These are phyloP conservation scores for Antennarius striatus DNA, from an alignment of 2,113 vertebrate genomes.

Conservation along the genomic window DNA sequence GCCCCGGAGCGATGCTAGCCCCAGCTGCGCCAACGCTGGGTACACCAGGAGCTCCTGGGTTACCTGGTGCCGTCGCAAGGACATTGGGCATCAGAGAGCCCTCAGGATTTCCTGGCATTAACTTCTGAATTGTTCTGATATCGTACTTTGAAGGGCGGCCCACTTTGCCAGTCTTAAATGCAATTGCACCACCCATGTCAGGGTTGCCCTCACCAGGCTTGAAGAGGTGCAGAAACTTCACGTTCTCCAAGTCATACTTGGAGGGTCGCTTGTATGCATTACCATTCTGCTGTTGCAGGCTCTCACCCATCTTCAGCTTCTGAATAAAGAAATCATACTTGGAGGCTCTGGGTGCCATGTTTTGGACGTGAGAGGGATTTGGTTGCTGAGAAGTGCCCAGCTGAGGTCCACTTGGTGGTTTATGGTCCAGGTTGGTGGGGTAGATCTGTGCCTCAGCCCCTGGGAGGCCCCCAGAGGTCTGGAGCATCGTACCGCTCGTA, in stretches of 20 bases:
- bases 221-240: conserved; percentile 97
- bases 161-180: conserved; percentile 98
- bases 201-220: conserved; percentile 96
- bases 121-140: conserved; percentile 93
- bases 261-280: conserved; percentile 96
- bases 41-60: conserved; percentile 75
- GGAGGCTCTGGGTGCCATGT: conserved; percentile 88
- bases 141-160: conserved; percentile 99
- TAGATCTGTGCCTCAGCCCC: conserved; percentile 81
- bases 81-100: conserved; percentile 84
- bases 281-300: conserved; percentile 91
- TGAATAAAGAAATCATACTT: conserved; percentile 99
- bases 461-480: conserved; percentile 78
- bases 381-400: conserved; percentile 80
- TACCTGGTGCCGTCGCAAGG: conserved; percentile 82
- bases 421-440: conserved; percentile 84
- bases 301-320: conserved; percentile 94
- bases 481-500: conserved; percentile 78
- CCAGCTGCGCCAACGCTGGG: conserved; percentile 63
- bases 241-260: conserved; percentile 97
- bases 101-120: conserved; percentile 86
- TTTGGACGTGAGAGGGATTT: conserved; percentile 88
- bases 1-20: conserved; percentile 73
- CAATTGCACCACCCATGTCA: conserved; percentile 97
- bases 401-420: conserved; percentile 85